Evolutionary conservation across 2,888 invertebrate genomes (phyloP), one percentile per base, ranked within the genome.

Genomic region (Pheosia tremula): DNA sequence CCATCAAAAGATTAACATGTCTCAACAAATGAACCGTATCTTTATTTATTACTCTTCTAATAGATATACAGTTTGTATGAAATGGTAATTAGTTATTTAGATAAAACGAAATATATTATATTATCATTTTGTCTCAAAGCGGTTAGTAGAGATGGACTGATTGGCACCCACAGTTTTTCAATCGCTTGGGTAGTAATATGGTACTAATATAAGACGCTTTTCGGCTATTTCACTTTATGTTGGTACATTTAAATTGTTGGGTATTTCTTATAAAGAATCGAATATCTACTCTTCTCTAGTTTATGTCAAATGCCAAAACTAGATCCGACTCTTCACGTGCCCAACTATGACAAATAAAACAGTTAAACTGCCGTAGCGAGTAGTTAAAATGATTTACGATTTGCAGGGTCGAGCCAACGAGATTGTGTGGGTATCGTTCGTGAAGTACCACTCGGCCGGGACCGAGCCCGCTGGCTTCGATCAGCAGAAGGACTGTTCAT

Each of bases 401-500:
- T 67, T 69, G 58, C 93, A 96, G 89, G 97, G 97, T 41, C 95
- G 96, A 59, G 93, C 95, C 6, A 96, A 96, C 79, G 97, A 97
- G 88, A 96, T 96, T 64, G 97, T 97, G 39, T 97, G 97, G 97
- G 95, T 97, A 71, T 97, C 97, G 39, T 97, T 97, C 84, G 95
- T 97, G 77, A 97, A 97, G 87, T 97, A 97, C 84, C 96, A 97
- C 88, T 96, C 97, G 3, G 96, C 96, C 50, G 95, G 95, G 56
- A 93, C 95, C 0, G 96, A 96, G 69, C 94, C 95, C 3, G 94
- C 95, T 1, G 95, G 95, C 11, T 96, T 96, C 78, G 96, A 96
- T 78, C 94, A 95, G 61, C 95, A 95, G 55, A 93, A 95, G 67
- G 96, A 97, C 74, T 97, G 97, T 81, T 96, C 96, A 61, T 96